Evolutionary conservation across 2,888 invertebrate genomes (phyloP).

Genomic region (Nomada goodeniana): DNA sequence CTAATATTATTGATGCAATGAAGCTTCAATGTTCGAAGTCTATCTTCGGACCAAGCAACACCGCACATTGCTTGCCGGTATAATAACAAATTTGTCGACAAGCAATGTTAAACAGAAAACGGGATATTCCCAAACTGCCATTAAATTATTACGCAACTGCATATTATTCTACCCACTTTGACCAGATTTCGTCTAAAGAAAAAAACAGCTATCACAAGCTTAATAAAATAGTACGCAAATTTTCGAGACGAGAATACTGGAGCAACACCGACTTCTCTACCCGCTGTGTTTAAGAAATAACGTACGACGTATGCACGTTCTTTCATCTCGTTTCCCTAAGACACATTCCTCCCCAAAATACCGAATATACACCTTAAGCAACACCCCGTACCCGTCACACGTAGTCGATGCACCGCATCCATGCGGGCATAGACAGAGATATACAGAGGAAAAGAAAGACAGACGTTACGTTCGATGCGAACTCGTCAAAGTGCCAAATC

Average conservation of each 20-base stretch:
- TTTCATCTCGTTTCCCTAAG: not conserved
- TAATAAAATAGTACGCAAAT: not conserved
- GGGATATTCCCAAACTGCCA: no score
- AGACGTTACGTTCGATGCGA: constrained; percentile 60
- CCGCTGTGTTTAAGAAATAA: not conserved
- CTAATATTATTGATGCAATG: no score
- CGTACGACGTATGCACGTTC: not conserved
- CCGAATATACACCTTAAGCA: constrained; percentile 17
- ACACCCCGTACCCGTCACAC: constrained; percentile 20
- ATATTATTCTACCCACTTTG: no score
- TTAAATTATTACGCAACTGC: no score
- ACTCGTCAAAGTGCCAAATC: constrained; percentile 73
- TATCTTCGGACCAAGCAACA: no score
- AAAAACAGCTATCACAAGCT: no score
- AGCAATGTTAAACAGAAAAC: no score
- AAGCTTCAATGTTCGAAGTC: no score
- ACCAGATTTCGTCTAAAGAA: no score
- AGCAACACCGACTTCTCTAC: no score
- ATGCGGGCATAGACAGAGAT: not conserved
- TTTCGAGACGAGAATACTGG: not conserved
- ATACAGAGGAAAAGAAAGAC: constrained; percentile 11
- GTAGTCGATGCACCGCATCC: constrained; percentile 9
- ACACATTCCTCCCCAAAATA: constrained; percentile 22
- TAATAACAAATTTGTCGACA: no score
- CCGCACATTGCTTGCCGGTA: no score